Evolutionary conservation across 2,797 vertebrate genomes (phyloP).

Genomic region (Tinamus major): DNA sequence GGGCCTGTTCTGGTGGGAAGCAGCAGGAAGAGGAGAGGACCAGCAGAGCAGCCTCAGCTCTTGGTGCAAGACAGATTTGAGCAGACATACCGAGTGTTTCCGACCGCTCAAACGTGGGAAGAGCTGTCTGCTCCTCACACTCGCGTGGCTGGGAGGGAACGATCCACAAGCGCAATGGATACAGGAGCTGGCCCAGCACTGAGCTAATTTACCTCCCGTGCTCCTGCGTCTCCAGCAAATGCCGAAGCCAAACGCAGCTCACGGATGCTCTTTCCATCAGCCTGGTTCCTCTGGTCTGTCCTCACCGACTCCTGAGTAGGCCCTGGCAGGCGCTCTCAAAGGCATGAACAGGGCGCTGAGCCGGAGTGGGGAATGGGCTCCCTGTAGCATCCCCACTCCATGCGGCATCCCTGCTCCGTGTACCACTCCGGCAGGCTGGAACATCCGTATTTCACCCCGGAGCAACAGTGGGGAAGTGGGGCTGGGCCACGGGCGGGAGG

Average conservation of each 20-base stretch:
- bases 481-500: not conserved
- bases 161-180: constrained; percentile 1
- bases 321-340: not conserved
- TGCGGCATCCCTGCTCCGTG: not conserved
- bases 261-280: not conserved
- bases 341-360: not conserved
- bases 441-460: not conserved
- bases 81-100: constrained; percentile 6
- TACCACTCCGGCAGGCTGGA: not conserved
- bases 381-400: not conserved
- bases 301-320: not conserved
- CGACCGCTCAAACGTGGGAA: constrained; percentile 10
- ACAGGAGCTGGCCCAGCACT: constrained; percentile 38
- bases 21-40: constrained; percentile 9
- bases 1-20: not conserved
- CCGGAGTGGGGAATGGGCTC: not conserved
- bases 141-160: not conserved
- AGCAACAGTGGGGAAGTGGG: not conserved
- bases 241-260: constrained; percentile 54
- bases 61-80: constrained; percentile 8
- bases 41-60: constrained; percentile 1
- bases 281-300: constrained; percentile 57
- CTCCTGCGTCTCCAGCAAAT: constrained; percentile 55
- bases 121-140: not conserved
- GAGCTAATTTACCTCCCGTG: constrained; percentile 40